phyloP scores from a whole-genome alignment of 2,797 vertebrate species.

The Sandelia bainsii region DNA sequence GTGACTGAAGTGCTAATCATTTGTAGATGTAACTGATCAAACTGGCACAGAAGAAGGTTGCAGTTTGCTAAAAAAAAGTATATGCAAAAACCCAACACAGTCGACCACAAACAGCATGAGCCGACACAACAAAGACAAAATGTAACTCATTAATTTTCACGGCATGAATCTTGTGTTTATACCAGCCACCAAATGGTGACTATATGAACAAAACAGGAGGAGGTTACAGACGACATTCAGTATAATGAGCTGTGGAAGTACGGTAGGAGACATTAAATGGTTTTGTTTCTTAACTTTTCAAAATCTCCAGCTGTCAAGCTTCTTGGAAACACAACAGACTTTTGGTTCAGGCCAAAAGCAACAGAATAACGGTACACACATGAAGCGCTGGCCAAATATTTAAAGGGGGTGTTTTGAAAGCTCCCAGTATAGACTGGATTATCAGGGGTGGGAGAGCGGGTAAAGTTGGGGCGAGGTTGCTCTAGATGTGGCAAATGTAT shows the following conservation, averaged over 20 bases:
- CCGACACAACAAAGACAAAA: conserved; percentile 34
- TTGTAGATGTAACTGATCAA: conserved; percentile 20
- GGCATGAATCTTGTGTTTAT: conserved; percentile 42
- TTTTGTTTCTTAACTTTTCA: conserved; percentile 52
- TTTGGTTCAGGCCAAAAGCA: conserved; percentile 65
- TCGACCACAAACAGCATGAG: conserved; percentile 28
- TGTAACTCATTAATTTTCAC: conserved; percentile 61
- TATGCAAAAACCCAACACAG: conserved; percentile 1
- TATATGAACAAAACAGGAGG: conserved; percentile 53
- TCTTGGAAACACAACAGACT: conserved; percentile 67
- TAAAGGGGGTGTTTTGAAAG: conserved; percentile 61
- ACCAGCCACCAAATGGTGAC: conserved; percentile 50
- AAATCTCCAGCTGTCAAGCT: conserved; percentile 61
- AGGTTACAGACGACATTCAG: conserved; percentile 40
- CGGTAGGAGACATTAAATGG: conserved; percentile 46
- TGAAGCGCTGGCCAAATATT: conserved; percentile 53
- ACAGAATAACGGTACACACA: conserved; percentile 67
- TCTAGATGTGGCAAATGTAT: conserved; percentile 60
- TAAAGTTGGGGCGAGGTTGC: conserved; percentile 3
- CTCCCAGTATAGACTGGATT: conserved; percentile 44
- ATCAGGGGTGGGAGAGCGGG: conserved; percentile 27
- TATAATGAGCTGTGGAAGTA: conserved; percentile 55
- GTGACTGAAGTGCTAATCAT: conserved; percentile 36
- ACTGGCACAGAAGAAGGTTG: conserved; percentile 24
- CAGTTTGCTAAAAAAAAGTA: conserved; percentile 19